phyloP scores from a whole-genome alignment of 2,113 vertebrate species.

The Laticauda laticaudata region DNA sequence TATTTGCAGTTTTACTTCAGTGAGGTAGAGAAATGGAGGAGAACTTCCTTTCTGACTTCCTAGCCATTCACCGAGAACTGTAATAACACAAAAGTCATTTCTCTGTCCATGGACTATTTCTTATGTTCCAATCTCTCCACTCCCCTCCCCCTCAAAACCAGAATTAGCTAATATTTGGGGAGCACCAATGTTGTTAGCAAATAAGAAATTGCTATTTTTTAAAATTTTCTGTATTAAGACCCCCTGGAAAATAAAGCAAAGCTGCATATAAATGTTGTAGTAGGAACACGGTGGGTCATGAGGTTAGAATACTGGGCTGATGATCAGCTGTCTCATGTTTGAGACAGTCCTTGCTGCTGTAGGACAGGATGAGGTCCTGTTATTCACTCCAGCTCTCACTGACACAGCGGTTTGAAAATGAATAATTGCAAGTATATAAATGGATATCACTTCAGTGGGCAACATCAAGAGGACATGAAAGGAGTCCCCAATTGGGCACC shows the following conservation, averaged over 20 bases:
- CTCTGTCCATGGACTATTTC: neutral
- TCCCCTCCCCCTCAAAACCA: neutral
- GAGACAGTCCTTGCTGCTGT: neutral
- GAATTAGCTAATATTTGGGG: neutral
- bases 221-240: neutral
- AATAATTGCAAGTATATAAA: neutral
- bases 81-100: constrained; percentile 38
- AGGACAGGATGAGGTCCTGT: neutral
- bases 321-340: neutral
- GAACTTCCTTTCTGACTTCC: neutral
- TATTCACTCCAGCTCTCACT: neutral
- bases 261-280: neutral
- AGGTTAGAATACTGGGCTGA: neutral
- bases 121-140: neutral
- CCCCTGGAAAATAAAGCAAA: neutral
- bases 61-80: constrained; percentile 83
- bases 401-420: neutral
- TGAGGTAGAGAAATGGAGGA: constrained; percentile 71
- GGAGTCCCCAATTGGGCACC: no score
- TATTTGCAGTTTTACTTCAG: constrained; percentile 65
- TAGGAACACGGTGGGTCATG: neutral
- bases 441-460: neutral
- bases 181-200: neutral
- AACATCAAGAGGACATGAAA: neutral
- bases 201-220: neutral